Conservation (phyloP, 2,797 vertebrate species). For the Epinephelus coioides region DNA sequence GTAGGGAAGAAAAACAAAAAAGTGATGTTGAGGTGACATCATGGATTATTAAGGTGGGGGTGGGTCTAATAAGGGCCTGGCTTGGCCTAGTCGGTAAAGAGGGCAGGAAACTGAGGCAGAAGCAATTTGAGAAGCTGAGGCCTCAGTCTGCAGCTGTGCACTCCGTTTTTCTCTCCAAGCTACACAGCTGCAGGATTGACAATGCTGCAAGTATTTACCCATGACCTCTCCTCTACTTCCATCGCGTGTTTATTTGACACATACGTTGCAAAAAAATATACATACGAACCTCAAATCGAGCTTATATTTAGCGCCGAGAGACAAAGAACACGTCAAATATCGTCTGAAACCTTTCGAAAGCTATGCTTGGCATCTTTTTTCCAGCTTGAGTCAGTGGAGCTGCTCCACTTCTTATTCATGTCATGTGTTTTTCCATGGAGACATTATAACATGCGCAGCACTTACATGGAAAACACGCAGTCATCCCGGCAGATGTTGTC, state of each 20-base stretch:
- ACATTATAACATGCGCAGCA: slow-evolving; percentile 34
- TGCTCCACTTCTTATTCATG: slow-evolving; percentile 56
- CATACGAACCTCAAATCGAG: slow-evolving; percentile 2
- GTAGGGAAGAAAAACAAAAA: slow-evolving; percentile 61
- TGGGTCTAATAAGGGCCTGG: slow-evolving; percentile 80
- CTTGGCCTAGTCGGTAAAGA: slow-evolving; percentile 66
- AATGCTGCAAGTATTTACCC: slow-evolving; percentile 75
- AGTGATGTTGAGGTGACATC: slow-evolving; percentile 82
- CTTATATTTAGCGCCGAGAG: background rate
- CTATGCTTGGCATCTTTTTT: slow-evolving; percentile 41
- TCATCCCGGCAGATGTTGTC: slow-evolving; percentile 63
- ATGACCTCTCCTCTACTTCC: slow-evolving; percentile 79
- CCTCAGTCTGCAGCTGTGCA: slow-evolving; percentile 84
- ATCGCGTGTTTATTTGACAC: slow-evolving; percentile 47
- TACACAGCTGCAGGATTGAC: slow-evolving; percentile 73
- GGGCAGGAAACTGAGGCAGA: slow-evolving; percentile 84
- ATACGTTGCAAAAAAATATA: slow-evolving; percentile 28
- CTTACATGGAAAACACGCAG: slow-evolving; percentile 61
- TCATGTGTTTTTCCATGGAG: slow-evolving; percentile 66
- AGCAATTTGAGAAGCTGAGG: slow-evolving; percentile 86
- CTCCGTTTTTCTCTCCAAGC: slow-evolving; percentile 71
- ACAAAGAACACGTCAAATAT: slow-evolving; percentile 2
- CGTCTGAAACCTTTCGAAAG: slow-evolving; percentile 10
- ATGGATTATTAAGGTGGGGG: slow-evolving; percentile 83
- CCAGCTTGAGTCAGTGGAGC: slow-evolving; percentile 51